Conservation (phyloP, 2,797 vertebrate genomes). For the Brachyalestes nurse region DNA sequence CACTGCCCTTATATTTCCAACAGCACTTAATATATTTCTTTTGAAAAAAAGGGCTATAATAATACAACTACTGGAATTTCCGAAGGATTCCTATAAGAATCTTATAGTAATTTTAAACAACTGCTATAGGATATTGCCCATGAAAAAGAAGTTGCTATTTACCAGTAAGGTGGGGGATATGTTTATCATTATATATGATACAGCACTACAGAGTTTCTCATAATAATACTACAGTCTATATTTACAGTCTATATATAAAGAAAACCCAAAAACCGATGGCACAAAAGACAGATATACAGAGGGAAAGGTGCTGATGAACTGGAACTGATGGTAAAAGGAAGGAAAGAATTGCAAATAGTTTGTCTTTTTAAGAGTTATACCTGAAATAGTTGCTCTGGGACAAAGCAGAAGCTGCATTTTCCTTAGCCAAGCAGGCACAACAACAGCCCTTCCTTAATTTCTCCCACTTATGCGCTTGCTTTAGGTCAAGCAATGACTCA, state of each 20-base stretch:
- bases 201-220: too few species aligned
- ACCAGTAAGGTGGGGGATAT: neutral
- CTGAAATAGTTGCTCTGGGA: neutral
- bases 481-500: neutral
- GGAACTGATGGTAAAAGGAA: neutral
- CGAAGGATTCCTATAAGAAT: too few species aligned
- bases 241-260: too few species aligned
- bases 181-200: too few species aligned
- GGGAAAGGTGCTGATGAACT: neutral
- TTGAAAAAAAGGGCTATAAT: neutral
- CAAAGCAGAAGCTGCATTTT: neutral
- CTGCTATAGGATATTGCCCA: neutral
- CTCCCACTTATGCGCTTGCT: neutral
- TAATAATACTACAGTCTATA: too few species aligned
- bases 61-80: too few species aligned
- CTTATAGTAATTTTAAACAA: neutral
- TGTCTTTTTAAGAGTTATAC: constrained; percentile 13
- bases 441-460: neutral
- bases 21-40: neutral
- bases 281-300: constrained; percentile 3
- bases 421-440: neutral
- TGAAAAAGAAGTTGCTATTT: neutral
- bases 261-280: neutral
- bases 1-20: constrained; percentile 34
- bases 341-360: constrained; percentile 3